Evolutionary conservation across 2,797 vertebrate genomes (phyloP).

Genomic region (Takifugu ocellatus): DNA sequence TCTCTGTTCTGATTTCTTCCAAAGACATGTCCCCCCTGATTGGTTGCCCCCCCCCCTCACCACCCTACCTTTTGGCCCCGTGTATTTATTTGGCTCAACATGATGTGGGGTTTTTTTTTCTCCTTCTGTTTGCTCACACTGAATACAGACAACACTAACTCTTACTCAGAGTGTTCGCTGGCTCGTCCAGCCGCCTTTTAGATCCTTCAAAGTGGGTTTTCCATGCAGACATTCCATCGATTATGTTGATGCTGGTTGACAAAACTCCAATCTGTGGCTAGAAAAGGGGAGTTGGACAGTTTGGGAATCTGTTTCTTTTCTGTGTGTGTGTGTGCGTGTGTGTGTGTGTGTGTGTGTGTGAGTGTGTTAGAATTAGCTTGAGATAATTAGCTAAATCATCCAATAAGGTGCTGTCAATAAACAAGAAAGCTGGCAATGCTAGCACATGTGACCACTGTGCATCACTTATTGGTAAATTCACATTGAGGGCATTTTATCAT

Average conservation of each 20-base stretch:
- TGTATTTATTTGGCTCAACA: conserved; percentile 69
- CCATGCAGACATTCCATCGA: conserved; percentile 59
- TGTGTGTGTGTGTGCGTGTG: background rate
- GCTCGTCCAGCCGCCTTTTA: conserved; percentile 47
- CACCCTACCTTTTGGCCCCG: conserved; percentile 31
- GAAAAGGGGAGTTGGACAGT: conserved; percentile 30
- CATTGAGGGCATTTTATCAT: too few relatives aligned
- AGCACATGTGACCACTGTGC: too few relatives aligned
- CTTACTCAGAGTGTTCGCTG: conserved; percentile 71
- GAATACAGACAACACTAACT: conserved; percentile 83
- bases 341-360: too few relatives aligned
- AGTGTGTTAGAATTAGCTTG: too few relatives aligned
- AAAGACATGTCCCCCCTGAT: conserved; percentile 49
- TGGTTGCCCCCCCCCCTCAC: conserved; percentile 37
- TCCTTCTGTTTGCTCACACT: conserved; percentile 75
- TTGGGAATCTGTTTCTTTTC: conserved; percentile 18
- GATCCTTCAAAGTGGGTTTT: conserved; percentile 61
- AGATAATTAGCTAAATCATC: too few relatives aligned
- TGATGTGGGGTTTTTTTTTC: conserved; percentile 34
- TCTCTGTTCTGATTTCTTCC: conserved; percentile 65
- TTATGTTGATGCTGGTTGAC: conserved; percentile 64
- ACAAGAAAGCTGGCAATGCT: too few relatives aligned
- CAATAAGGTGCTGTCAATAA: too few relatives aligned
- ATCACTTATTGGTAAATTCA: too few relatives aligned
- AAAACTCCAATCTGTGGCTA: conserved; percentile 45